Evolutionary conservation across 2,888 invertebrate species (phyloP).

Genomic region (Spialia ferax): DNA sequence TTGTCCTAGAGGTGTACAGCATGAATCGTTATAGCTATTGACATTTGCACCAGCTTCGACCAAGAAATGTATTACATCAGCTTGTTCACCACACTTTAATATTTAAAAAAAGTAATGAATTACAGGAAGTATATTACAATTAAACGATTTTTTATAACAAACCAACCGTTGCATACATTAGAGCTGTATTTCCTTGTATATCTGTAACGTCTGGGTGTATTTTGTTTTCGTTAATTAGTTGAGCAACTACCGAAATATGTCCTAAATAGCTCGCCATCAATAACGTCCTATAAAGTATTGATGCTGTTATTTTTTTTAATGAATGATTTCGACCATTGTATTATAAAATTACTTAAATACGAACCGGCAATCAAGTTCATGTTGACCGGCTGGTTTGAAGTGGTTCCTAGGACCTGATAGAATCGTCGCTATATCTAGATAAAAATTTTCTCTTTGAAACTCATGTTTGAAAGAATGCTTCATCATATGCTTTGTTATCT

Average conservation of each 20-base stretch:
- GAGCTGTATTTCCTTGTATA: conserved; percentile 80
- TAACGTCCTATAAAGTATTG: conserved; percentile 57
- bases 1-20: conserved; percentile 80
- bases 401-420: conserved; percentile 62
- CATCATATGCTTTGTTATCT: conserved; percentile 73
- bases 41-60: conserved; percentile 82
- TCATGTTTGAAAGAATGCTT: conserved; percentile 81
- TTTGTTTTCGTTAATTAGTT: conserved; percentile 66
- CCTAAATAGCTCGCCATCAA: conserved; percentile 74
- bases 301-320: neutral
- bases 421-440: conserved; percentile 55
- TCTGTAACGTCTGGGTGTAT: conserved; percentile 83
- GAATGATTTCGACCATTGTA: no score
- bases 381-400: conserved; percentile 62
- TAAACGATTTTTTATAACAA: neutral
- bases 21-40: conserved; percentile 82
- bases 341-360: neutral
- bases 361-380: conserved; percentile 71
- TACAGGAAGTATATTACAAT: no score
- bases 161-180: conserved; percentile 84
- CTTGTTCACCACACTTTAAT: conserved; percentile 66
- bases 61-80: conserved; percentile 69
- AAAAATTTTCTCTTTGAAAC: conserved; percentile 53
- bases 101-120: neutral
- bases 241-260: conserved; percentile 58